Evolutionary conservation across 2,888 invertebrate genomes (phyloP).

Genomic region (Chloroclystis v-ata): DNA sequence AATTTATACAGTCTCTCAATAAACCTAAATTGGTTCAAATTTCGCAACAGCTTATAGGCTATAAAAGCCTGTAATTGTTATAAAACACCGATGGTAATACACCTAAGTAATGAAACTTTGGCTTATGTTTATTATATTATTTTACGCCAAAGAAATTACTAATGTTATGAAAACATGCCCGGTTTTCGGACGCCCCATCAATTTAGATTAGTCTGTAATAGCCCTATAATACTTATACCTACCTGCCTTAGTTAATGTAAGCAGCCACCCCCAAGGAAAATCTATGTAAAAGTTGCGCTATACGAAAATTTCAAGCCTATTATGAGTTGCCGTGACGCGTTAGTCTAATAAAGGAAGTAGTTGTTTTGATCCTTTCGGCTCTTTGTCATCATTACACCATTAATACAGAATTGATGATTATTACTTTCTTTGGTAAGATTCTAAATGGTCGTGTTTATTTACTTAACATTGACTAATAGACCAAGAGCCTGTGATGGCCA

Average conservation of each 20-base stretch:
- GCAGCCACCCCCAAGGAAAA: conserved; percentile 67
- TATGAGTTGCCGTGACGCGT: conserved; percentile 60
- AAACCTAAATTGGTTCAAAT: conserved; percentile 36
- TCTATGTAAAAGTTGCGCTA: conserved; percentile 70
- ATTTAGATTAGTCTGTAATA: conserved; percentile 76
- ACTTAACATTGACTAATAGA: no score
- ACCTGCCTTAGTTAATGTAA: conserved; percentile 27
- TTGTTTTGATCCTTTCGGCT: conserved; percentile 50
- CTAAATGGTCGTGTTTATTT: no score
- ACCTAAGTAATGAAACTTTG: conserved; percentile 66
- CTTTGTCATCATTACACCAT: no score
- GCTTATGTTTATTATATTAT: conserved; percentile 70
- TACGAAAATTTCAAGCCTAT: conserved; percentile 74
- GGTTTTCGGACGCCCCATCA: conserved; percentile 74
- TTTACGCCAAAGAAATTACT: conserved; percentile 73
- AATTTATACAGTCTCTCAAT: conserved; percentile 26
- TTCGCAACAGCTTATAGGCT: conserved; percentile 33
- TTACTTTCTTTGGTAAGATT: no score
- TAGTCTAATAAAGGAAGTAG: conserved; percentile 28
- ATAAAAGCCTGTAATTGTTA: conserved; percentile 48
- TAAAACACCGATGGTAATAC: conserved; percentile 47
- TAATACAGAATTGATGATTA: no score
- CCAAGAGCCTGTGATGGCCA: no score
- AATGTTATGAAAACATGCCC: conserved; percentile 71
- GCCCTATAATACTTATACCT: conserved; percentile 34